Base-by-base conservation (phyloP, 2,113 vertebrate species). In the Nannobrachium achirus region DNA sequence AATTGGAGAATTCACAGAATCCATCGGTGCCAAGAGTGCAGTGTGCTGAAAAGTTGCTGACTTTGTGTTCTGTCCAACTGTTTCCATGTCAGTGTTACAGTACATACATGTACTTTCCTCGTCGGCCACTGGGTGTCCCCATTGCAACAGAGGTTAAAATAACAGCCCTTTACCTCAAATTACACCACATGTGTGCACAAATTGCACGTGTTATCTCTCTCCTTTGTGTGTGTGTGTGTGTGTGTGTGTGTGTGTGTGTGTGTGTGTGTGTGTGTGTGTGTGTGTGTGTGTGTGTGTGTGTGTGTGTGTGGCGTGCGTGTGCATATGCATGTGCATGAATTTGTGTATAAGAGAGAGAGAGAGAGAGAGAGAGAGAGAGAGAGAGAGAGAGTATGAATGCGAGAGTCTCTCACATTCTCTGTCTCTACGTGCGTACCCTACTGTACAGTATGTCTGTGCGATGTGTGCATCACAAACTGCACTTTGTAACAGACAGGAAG, bases 61-160 rank as follows among this genome's bases (percentile, higher is more conserved):
- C 44, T 67, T 52, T 39, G 60, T 39, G 39, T 16, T 45, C 33
- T 7, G 10, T 41, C 5, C n/a, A 39, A n/a, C 33, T 18, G 7
- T 13, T 10, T 48, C 14, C 45, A 33, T 33, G 25, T 33, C 25
- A 48, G 9, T 13, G 2, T 2, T 48, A 6, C 2, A 6, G 14
- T 10, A 1, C 10, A 1, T 1, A 49, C 1, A 10, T 38, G 44
- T 56, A 45, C 41, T 64, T 73, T 50, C 38, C 25, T 2, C 0
- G 19, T 5, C 0, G 1, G 42, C 80, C 89, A 87, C 87, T 69
- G 41, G 87, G 83, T 88, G 88, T 86, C 86, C 13, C 80, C 83
- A 63, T 85, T 83, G 87, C 69, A 75, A 66, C 83, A 88, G 61
- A 56, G 62, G 77, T 80, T 63, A 41, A 44, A 48, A 15, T n/a